Percentiles rank a stretch among this genome's conserved stretches.
phyloP scores from a whole-genome alignment of 2,888 invertebrate species.

The Galeruca laticollis region DNA sequence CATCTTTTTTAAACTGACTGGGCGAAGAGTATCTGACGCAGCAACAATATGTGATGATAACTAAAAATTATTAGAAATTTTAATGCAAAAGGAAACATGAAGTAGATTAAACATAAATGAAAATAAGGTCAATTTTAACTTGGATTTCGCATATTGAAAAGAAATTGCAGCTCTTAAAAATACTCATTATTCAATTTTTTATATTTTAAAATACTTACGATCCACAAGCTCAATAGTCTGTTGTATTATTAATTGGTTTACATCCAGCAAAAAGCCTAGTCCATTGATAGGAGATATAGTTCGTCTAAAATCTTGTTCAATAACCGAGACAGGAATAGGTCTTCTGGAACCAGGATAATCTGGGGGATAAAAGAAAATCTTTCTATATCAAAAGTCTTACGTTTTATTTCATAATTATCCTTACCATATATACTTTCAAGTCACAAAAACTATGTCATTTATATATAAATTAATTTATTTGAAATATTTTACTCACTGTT shows the following conservation, averaged over 20 bases:
- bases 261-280: constrained; percentile 78
- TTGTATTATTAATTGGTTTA: constrained; percentile 78
- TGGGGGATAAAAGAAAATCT: background rate
- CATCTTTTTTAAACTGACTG: no score
- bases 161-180: no score
- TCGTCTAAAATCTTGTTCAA: constrained; percentile 69
- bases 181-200: background rate
- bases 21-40: no score
- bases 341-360: constrained; percentile 63
- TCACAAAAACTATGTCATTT: background rate
- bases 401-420: background rate
- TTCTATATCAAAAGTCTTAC: background rate
- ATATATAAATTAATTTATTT: background rate
- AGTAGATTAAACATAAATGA: no score
- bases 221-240: constrained; percentile 85
- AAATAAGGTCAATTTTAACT: no score
- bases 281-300: constrained; percentile 76
- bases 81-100: no score
- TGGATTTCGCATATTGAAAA: no score
- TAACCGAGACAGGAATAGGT: constrained; percentile 72
- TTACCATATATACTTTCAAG: background rate
- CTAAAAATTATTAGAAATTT: no score
- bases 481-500: constrained; percentile 15
- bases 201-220: constrained; percentile 67
- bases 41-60: no score